Evolutionary conservation across 2,888 invertebrate species (phyloP).

Genomic region (Holacanthella duospinosa): DNA sequence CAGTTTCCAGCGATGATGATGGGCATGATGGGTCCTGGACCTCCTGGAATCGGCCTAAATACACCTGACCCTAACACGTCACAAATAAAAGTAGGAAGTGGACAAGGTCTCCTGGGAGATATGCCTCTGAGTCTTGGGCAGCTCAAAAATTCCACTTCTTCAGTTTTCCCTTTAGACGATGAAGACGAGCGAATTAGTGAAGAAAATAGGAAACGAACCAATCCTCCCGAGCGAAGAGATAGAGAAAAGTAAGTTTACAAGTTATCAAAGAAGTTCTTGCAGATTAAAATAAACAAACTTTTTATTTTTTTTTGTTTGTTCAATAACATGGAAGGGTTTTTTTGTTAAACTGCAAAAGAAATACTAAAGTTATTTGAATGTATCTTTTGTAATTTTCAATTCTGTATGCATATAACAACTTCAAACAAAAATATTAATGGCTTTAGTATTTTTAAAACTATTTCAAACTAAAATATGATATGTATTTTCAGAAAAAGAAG

Average conservation of each 20-base stretch:
- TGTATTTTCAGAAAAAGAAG: slow-evolving; percentile 26
- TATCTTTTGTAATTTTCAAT: slow-evolving; percentile 9
- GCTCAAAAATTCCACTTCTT: neutral
- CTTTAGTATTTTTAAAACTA: slow-evolving; percentile 10
- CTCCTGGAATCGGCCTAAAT: slow-evolving; percentile 11
- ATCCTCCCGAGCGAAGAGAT: neutral
- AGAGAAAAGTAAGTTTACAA: neutral
- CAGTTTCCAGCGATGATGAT: slow-evolving; percentile 26
- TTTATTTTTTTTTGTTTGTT: neutral
- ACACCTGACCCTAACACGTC: neutral
- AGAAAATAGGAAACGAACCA: neutral
- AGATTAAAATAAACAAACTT: neutral
- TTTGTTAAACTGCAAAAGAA: slow-evolving; percentile 10
- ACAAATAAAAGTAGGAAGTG: slow-evolving; percentile 8
- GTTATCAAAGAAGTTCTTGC: neutral
- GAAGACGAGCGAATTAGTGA: slow-evolving; percentile 11
- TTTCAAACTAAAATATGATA: too few species aligned
- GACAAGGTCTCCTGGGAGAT: slow-evolving; percentile 33
- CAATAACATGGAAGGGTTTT: slow-evolving; percentile 1
- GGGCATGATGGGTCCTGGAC: slow-evolving; percentile 26
- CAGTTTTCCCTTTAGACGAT: slow-evolving; percentile 7
- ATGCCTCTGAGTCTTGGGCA: slow-evolving; percentile 20
- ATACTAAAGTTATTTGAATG: slow-evolving; percentile 24
- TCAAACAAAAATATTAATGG: slow-evolving; percentile 10
- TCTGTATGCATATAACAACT: slow-evolving; percentile 23